Percentiles rank a stretch among this genome's conserved stretches.
Evolutionary conservation across 2,113 vertebrate genomes (phyloP).

Genomic region (Piaya cayana): DNA sequence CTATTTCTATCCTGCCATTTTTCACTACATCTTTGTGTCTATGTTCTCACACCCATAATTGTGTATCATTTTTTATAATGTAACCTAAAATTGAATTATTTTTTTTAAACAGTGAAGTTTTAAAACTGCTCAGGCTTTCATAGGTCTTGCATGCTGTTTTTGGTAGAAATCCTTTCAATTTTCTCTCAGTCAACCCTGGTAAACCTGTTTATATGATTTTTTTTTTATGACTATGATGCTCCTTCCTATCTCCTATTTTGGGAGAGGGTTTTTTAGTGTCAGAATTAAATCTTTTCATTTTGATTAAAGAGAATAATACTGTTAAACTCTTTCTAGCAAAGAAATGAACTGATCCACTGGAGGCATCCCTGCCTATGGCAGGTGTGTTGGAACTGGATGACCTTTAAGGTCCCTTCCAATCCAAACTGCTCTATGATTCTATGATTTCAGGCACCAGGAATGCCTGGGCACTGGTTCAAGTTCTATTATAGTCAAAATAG

Average conservation of each 20-base stretch:
- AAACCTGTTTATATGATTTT: not conserved
- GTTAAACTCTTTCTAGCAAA: not conserved
- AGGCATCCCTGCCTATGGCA: no score
- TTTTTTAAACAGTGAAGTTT: not conserved
- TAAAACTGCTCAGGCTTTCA: not conserved
- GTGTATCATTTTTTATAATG: not conserved
- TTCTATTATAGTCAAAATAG: not conserved
- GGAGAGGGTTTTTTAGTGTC: fast-evolving
- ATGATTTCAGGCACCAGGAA: not conserved
- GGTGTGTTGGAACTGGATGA: no score
- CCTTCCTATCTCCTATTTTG: not conserved
- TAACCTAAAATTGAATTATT: not conserved
- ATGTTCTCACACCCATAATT: not conserved
- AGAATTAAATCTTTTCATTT: not conserved
- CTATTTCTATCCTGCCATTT: not conserved
- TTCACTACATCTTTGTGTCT: not conserved
- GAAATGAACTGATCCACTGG: no score
- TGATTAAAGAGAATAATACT: not conserved
- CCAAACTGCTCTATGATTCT: no score
- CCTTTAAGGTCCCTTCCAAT: no score
- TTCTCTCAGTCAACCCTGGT: not conserved
- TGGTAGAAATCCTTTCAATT: not conserved
- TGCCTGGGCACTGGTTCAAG: not conserved
- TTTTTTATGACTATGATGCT: not conserved
- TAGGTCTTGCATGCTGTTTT: not conserved